Conservation (phyloP, 2,113 vertebrate species). For the Phaetusa simplex region DNA sequence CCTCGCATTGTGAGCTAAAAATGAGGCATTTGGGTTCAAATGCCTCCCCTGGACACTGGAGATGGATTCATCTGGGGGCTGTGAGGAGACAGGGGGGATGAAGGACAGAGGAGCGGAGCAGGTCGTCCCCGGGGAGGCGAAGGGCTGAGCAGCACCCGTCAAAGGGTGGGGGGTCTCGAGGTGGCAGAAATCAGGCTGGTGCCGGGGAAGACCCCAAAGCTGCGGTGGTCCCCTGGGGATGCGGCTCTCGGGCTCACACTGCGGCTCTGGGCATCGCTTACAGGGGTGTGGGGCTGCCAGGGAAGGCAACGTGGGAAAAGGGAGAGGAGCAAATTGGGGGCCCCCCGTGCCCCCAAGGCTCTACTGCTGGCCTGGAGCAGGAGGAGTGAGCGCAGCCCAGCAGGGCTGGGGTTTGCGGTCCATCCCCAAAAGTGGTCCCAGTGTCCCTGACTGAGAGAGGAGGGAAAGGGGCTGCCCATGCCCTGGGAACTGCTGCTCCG, state of each 20-base stretch:
- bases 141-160: background rate
- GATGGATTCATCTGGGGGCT: slow-evolving; percentile 44
- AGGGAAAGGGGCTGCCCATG: background rate
- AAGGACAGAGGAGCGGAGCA: background rate
- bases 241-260: rapidly evolving
- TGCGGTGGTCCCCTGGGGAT: background rate
- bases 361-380: background rate
- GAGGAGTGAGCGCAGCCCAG: background rate
- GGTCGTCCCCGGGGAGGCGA: background rate
- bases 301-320: background rate
- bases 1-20: slow-evolving; percentile 55
- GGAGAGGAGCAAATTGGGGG: background rate
- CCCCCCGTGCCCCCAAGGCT: background rate
- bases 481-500: background rate
- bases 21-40: slow-evolving; percentile 59
- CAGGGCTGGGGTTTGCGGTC: background rate
- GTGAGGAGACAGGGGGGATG: background rate
- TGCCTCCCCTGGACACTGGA: slow-evolving; percentile 30
- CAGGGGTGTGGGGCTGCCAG: background rate
- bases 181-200: background rate
- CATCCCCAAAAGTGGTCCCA: background rate
- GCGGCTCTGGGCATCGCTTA: rapidly evolving
- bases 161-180: background rate
- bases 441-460: background rate
- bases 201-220: background rate